These are phyloP conservation scores for Drosophila lacteicornis DNA, from an alignment of 1,140 invertebrate genomes.

Conservation along the genomic window DNA sequence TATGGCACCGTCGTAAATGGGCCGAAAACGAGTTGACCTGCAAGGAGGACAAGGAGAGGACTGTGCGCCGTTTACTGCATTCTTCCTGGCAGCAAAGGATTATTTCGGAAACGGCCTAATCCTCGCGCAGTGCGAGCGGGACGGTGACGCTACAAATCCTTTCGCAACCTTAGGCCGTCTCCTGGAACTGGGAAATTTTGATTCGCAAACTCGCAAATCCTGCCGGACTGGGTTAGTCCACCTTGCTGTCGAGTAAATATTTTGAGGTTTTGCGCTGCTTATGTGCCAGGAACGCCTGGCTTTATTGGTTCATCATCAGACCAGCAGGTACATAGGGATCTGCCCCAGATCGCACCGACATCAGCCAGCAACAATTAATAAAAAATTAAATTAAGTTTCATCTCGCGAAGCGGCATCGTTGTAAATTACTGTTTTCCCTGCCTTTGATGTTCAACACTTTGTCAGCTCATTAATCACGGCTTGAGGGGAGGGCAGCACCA, in stretches of 20 bases:
- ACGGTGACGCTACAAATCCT: constrained; percentile 59
- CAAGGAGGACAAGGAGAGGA: background rate
- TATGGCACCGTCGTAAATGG: constrained; percentile 69
- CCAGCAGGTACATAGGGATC: constrained; percentile 54
- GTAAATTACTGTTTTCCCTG: constrained; percentile 78
- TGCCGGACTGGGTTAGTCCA: constrained; percentile 43
- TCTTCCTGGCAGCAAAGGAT: constrained; percentile 82
- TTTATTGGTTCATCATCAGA: constrained; percentile 62
- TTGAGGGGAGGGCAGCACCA: constrained; percentile 21
- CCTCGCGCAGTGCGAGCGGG: constrained; percentile 22
- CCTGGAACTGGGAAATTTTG: constrained; percentile 57
- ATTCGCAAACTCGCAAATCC: constrained; percentile 65
- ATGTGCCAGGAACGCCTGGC: constrained; percentile 63
- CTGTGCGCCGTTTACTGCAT: constrained; percentile 58
- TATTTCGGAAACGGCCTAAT: constrained; percentile 76
- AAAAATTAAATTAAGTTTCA: constrained; percentile 69
- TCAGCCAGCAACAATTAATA: constrained; percentile 57
- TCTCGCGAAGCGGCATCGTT: constrained; percentile 45
- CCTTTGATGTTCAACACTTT: constrained; percentile 75
- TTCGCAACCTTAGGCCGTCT: constrained; percentile 48
- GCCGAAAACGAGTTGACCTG: constrained; percentile 58
- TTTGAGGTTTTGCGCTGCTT: constrained; percentile 83
- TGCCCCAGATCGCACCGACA: constrained; percentile 25
- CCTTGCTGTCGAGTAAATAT: constrained; percentile 66
- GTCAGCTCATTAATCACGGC: constrained; percentile 75